Conservation (phyloP, 2,797 vertebrate genomes). For the Trematomus bernacchii region DNA sequence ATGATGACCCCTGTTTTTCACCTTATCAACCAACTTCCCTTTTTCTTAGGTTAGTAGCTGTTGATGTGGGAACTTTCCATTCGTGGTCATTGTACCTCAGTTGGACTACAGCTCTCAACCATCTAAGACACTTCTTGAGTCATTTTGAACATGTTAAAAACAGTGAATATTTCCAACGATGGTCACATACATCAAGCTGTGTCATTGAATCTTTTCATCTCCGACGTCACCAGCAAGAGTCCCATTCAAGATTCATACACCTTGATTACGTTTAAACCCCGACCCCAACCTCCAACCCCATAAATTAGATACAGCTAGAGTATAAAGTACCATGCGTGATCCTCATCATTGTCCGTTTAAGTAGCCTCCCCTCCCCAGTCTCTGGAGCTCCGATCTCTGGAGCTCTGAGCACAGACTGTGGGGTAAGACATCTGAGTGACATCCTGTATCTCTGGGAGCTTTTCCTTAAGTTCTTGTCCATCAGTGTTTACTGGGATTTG, state of each 20-base stretch:
- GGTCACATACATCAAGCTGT: slow-evolving; percentile 26
- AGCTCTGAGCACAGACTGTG: slow-evolving; percentile 73
- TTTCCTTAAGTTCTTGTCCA: slow-evolving; percentile 50
- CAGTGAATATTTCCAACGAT: slow-evolving; percentile 43
- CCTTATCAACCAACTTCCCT: slow-evolving; percentile 41
- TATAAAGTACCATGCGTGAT: slow-evolving; percentile 63
- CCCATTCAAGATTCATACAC: slow-evolving; percentile 51
- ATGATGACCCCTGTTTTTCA: slow-evolving; percentile 48
- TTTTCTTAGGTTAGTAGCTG: slow-evolving; percentile 38
- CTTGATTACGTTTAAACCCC: slow-evolving; percentile 42
- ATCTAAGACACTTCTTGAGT: slow-evolving; percentile 59
- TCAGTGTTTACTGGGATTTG: slow-evolving; percentile 77
- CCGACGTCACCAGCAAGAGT: slow-evolving; percentile 50
- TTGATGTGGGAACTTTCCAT: slow-evolving; percentile 49
- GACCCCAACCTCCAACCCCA: slow-evolving; percentile 37
- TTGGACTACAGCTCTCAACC: slow-evolving; percentile 62
- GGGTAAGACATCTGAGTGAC: slow-evolving; percentile 87
- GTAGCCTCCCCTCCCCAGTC: slow-evolving; percentile 44
- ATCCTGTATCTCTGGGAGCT: slow-evolving; percentile 70
- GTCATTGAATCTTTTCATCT: slow-evolving; percentile 35
- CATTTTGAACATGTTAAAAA: slow-evolving; percentile 58
- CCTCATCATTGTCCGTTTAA: slow-evolving; percentile 57
- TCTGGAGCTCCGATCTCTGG: slow-evolving; percentile 52
- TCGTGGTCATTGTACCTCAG: slow-evolving; percentile 52
- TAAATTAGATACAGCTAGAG: slow-evolving; percentile 58